These are phyloP conservation scores for Dysidea cf. avara DNA, from an alignment of 37 sponge, comb jelly and placozoan genomes.

Conservation along the genomic window DNA sequence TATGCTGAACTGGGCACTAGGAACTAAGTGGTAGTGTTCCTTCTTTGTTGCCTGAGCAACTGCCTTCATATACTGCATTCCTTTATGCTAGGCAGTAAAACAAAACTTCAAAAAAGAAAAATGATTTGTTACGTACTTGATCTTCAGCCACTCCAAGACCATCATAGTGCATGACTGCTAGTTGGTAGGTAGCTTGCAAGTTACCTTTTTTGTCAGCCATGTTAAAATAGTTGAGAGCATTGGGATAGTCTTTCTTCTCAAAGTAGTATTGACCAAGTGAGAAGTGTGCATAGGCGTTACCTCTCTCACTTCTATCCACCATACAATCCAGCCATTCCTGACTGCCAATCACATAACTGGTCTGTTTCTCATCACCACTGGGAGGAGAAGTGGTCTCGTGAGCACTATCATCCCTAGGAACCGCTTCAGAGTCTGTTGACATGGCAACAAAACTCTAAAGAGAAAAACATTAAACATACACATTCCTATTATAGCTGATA, in stretches of 20 bases:
- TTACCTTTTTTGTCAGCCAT: constrained; percentile 35
- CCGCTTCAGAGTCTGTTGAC: no score
- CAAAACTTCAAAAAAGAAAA: no score
- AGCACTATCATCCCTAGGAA: no score
- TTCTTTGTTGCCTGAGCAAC: constrained; percentile 51
- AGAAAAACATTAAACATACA: no score
- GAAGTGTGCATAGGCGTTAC: constrained; percentile 56
- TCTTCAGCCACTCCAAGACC: constrained; percentile 68
- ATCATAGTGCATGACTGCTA: constrained; percentile 85
- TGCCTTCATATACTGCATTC: constrained; percentile 66
- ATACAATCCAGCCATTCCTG: constrained; percentile 39
- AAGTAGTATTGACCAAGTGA: constrained; percentile 69
- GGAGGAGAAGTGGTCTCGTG: no score
- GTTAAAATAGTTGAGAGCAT: constrained; percentile 62
- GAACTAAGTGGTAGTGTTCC: constrained; percentile 40
- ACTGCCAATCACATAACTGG: no score
- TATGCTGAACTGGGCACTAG: constrained; percentile 85
- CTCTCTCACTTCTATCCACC: constrained; percentile 39
- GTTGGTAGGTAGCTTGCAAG: constrained; percentile 77
- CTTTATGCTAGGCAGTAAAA: constrained; percentile 48
- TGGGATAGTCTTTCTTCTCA: constrained; percentile 2
- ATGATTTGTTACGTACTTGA: constrained; percentile 41
- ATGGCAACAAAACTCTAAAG: no score
- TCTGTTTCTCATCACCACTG: no score
- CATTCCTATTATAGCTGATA: no score